phyloP scores from a whole-genome alignment of 2,888 invertebrate genomes.

The Ormia ochracea region DNA sequence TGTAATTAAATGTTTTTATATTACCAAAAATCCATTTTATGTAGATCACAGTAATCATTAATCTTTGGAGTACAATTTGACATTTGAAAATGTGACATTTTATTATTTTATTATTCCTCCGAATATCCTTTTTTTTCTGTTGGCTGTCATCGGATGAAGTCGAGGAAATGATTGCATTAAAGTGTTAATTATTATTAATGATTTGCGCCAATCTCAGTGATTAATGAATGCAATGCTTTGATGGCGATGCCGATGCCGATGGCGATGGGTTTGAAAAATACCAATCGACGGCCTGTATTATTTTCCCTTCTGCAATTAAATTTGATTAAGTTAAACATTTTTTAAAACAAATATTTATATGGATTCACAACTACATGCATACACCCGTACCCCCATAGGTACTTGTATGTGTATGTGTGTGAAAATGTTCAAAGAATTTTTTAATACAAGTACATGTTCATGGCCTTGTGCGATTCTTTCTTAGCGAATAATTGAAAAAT shows the following conservation, averaged over 20 bases:
- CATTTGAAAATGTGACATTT: slow-evolving; percentile 30
- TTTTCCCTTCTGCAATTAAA: not conserved
- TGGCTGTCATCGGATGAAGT: not conserved
- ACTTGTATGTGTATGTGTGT: too few relatives aligned
- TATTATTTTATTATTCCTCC: not conserved
- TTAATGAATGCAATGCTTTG: slow-evolving; percentile 33
- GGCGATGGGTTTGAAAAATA: not conserved
- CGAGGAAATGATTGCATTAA: slow-evolving; percentile 47
- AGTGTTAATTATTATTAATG: slow-evolving; percentile 58
- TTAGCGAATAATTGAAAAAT: too few relatives aligned
- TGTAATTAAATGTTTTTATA: too few relatives aligned
- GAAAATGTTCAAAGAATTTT: too few relatives aligned
- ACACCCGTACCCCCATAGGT: too few relatives aligned
- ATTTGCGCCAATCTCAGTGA: slow-evolving; percentile 28
- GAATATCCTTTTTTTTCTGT: not conserved
- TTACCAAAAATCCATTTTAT: too few relatives aligned
- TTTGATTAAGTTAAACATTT: too few relatives aligned
- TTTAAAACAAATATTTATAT: too few relatives aligned
- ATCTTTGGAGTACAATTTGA: slow-evolving; percentile 39
- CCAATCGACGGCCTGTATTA: not conserved
- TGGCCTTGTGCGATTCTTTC: too few relatives aligned
- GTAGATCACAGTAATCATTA: slow-evolving; percentile 46
- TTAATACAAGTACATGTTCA: too few relatives aligned
- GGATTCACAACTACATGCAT: too few relatives aligned
- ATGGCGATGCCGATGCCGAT: slow-evolving; percentile 19